phyloP scores from a whole-genome alignment of 2,797 vertebrate species.

The Poeciliopsis infans region DNA sequence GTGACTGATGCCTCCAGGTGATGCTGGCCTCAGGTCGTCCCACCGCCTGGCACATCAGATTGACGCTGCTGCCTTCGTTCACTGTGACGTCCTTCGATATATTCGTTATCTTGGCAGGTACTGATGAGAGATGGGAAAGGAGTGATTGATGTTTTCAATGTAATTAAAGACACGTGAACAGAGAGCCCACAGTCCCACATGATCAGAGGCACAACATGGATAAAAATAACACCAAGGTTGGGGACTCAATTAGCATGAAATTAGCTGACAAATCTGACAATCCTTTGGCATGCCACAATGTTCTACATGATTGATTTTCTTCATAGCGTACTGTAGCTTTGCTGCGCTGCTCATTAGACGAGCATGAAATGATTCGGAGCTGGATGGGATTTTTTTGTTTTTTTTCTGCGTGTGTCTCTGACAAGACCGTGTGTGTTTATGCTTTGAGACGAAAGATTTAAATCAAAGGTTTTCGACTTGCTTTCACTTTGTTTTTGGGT shows the following conservation, averaged over 20 bases:
- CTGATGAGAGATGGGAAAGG: conserved; percentile 72
- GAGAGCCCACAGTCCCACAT: conserved; percentile 25
- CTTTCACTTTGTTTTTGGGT: not conserved
- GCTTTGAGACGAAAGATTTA: not conserved
- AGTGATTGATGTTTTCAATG: conserved; percentile 50
- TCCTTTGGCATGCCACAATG: conserved; percentile 44
- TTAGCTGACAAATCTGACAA: conserved; percentile 70
- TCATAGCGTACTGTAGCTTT: conserved; percentile 41
- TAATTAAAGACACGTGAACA: conserved; percentile 55
- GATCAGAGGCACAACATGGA: conserved; percentile 48
- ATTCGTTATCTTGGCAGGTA: conserved; percentile 94
- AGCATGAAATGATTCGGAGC: conserved; percentile 49
- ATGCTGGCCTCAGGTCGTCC: conserved; percentile 93
- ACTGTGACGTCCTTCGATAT: conserved; percentile 92
- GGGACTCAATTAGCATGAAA: conserved; percentile 70
- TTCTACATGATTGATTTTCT: conserved; percentile 67
- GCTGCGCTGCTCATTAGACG: conserved; percentile 60
- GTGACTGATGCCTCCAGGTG: conserved; percentile 90
- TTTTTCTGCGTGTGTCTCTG: not conserved
- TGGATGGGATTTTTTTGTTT: conserved; percentile 22
- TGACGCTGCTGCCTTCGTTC: conserved; percentile 94
- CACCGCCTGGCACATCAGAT: conserved; percentile 91
- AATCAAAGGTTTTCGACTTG: conserved; percentile 12
- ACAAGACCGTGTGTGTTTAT: not conserved
- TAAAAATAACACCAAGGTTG: conserved; percentile 62